Evolutionary conservation across 2,113 vertebrate genomes (phyloP), one percentile per base, ranked within the genome.

Genomic region (Arvicanthis niloticus): DNA sequence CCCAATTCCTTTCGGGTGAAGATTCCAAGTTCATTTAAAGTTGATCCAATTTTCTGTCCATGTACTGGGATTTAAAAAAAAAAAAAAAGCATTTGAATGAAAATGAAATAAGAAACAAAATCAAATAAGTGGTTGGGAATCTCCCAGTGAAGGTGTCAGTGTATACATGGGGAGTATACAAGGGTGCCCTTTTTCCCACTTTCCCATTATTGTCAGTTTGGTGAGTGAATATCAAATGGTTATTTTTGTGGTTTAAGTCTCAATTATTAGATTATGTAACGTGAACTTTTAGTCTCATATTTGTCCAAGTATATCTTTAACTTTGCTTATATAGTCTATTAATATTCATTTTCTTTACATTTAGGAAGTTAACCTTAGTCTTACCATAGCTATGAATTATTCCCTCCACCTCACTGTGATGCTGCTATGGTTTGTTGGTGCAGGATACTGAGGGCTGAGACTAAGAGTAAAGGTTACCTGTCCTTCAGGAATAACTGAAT

Each of bases 171-270:
- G 10, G 26, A 76, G 12, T 60, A 21, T 48, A 31, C 16, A 90
- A 62, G 62, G 86, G 53, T 75, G 24, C 17, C 31, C 40, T 0
- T 12, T 86, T 91, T 12, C 21, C 13, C 51, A 19, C 81, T 58
- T 70, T 78, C 15, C 78, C 42, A 26, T 13, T 40, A 29, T 67
- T 82, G 8, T 72, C 65, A 48, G 1, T n/a, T 29, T 51, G 10
- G 58, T 58, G 37, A n/a, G 56, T 91, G 68, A 91, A 60, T 86
- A 88, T 2, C 53, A 0, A 45, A 62, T 31, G 8, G 12, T 60
- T 60, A 42, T 70, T 92, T 89, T 87, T 19, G 72, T 92, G 21
- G 68, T n/a, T 76, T 94, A 91, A 77, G 91, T 91, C 31, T 24
- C 5, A 82, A 3, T 80, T 96, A 85, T 53, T 82, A 60, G 11